These are phyloP conservation scores for Nemotelus nigrinus DNA, from an alignment of 2,888 invertebrate genomes.

Conservation along the genomic window DNA sequence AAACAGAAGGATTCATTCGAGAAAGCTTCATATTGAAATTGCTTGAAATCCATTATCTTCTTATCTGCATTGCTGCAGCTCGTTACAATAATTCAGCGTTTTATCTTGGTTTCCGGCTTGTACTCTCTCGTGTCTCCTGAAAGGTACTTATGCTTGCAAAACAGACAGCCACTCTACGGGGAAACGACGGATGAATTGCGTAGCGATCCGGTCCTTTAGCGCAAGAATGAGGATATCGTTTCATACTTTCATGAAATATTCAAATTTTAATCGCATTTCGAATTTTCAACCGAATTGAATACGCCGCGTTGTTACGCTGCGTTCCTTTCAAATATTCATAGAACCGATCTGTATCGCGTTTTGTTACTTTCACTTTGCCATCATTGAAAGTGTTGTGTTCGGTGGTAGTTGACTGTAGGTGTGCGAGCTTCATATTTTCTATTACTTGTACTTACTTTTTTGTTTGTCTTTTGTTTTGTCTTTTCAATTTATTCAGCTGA, in stretches of 20 bases:
- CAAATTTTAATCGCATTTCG: constrained; percentile 44
- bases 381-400: not conserved
- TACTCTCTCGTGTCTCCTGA: no score
- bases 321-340: constrained; percentile 38
- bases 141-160: no score
- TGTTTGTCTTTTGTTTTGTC: no score
- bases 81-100: constrained; percentile 14
- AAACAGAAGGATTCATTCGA: no score
- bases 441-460: no score
- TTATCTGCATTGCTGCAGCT: constrained; percentile 39
- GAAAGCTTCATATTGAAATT: not conserved
- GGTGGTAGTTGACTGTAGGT: no score
- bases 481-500: no score
- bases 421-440: no score
- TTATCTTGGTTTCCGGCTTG: not conserved
- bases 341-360: constrained; percentile 9
- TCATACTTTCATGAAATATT: constrained; percentile 37
- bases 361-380: constrained; percentile 12
- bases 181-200: no score
- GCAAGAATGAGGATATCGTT: not conserved
- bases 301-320: not conserved
- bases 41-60: constrained; percentile 14
- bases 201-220: not conserved
- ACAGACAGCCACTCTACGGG: no score
- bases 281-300: constrained; percentile 38